Evolutionary conservation across 2,113 vertebrate genomes (phyloP).

Genomic region (Zosterops lateralis): DNA sequence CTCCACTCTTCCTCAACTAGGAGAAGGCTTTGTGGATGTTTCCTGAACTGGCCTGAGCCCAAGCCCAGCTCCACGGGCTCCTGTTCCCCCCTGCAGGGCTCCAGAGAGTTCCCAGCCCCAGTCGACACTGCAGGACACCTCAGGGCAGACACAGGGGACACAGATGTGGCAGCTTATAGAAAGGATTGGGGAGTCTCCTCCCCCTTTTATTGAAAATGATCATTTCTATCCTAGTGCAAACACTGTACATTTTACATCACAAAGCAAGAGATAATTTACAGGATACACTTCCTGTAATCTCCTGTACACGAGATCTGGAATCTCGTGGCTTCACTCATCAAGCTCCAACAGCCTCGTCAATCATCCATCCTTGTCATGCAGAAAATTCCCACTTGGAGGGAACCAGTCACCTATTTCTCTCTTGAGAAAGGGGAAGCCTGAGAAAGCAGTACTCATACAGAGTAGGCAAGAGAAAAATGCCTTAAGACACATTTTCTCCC

Average conservation of each 20-base stretch:
- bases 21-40: background rate
- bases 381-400: background rate
- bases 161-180: background rate
- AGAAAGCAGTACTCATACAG: background rate
- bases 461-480: background rate
- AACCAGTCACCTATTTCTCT: background rate
- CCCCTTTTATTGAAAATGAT: constrained; percentile 76
- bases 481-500: background rate
- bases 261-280: constrained; percentile 75
- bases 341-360: background rate
- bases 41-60: background rate
- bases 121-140: background rate
- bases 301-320: no score
- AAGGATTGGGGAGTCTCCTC: background rate
- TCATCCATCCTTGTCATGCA: constrained; percentile 1
- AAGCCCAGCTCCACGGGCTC: background rate
- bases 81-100: background rate
- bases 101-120: background rate
- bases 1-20: background rate
- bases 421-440: background rate
- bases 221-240: constrained; percentile 73
- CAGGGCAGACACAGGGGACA: background rate
- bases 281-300: constrained; percentile 63
- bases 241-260: constrained; percentile 76
- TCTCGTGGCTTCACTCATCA: background rate